A percentile compares a stretch with the other conserved stretches of the same genome.
Evolutionary conservation across 2,113 vertebrate species (phyloP).

Genomic region (Hippotragus niger): DNA sequence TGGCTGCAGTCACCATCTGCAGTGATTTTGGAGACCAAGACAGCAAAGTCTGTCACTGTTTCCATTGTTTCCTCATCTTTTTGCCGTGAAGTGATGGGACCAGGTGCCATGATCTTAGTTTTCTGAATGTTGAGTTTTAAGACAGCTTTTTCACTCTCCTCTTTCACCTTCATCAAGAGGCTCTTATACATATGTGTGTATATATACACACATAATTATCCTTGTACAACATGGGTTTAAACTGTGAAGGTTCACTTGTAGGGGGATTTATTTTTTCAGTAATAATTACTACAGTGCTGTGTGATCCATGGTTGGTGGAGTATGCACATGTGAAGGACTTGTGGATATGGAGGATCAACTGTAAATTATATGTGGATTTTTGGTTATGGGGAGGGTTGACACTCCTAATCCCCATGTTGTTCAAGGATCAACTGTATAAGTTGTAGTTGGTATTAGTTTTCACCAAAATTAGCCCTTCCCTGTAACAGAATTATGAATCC

Average conservation of each 20-base stretch:
- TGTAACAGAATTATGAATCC: background rate
- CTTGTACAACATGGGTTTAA: background rate
- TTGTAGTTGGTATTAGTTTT: background rate
- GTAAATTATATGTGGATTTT: background rate
- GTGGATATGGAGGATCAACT: background rate
- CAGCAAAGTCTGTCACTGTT: background rate
- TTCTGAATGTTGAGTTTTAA: background rate
- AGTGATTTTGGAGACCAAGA: background rate
- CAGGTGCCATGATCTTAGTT: rapidly evolving
- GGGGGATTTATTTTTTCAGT: background rate
- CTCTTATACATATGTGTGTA: background rate
- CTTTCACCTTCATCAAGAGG: background rate
- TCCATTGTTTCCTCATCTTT: background rate
- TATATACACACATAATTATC: background rate
- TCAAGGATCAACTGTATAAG: background rate
- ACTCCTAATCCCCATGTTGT: background rate
- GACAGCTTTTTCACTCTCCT: background rate
- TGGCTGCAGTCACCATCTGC: background rate
- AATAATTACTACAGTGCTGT: background rate
- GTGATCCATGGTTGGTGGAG: background rate
- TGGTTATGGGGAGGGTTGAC: background rate
- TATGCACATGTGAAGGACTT: background rate
- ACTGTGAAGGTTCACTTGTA: background rate
- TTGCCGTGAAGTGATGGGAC: background rate
- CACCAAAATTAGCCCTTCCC: background rate